phyloP scores from a whole-genome alignment of 1,140 invertebrate genomes.

The Diachasmimorpha longicaudata region DNA sequence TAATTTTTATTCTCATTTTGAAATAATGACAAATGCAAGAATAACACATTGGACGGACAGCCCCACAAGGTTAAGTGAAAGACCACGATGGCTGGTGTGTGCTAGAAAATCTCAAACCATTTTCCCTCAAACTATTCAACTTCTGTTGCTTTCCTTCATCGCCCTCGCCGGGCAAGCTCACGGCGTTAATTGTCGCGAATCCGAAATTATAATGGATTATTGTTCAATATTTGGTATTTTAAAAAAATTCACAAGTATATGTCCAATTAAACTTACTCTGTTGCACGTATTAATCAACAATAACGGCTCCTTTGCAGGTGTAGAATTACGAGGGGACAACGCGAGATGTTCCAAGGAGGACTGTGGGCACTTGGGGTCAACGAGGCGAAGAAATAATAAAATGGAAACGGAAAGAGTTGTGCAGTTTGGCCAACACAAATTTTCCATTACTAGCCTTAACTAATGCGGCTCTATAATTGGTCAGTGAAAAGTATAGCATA shows the following conservation, averaged over 20 bases:
- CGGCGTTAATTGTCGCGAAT: too few species aligned
- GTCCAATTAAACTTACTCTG: slow-evolving; percentile 45
- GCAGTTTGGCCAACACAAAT: neutral
- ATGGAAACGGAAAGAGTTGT: slow-evolving; percentile 33
- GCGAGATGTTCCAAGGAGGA: slow-evolving; percentile 48
- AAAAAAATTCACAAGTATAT: neutral
- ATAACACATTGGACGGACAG: neutral
- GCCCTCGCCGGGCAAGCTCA: neutral
- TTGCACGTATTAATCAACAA: slow-evolving; percentile 50
- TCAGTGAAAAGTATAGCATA: too few species aligned
- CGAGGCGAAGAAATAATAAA: slow-evolving; percentile 44
- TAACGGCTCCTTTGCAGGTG: slow-evolving; percentile 47
- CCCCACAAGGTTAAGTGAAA: slow-evolving; percentile 8
- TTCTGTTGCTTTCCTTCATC: neutral
- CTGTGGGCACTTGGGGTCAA: slow-evolving; percentile 49
- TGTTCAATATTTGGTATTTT: neutral
- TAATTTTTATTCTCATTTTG: too few species aligned
- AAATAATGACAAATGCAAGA: neutral
- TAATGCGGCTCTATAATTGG: too few species aligned
- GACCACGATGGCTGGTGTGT: slow-evolving; percentile 8
- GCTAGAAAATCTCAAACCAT: neutral
- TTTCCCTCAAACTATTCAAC: neutral
- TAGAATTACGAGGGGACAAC: slow-evolving; percentile 33
- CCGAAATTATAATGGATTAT: neutral
- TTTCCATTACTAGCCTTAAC: neutral